Percentiles rank a stretch among this genome's conserved stretches.
phyloP scores from a whole-genome alignment of 1,140 invertebrate genomes.

The Chironomus striatipennis region DNA sequence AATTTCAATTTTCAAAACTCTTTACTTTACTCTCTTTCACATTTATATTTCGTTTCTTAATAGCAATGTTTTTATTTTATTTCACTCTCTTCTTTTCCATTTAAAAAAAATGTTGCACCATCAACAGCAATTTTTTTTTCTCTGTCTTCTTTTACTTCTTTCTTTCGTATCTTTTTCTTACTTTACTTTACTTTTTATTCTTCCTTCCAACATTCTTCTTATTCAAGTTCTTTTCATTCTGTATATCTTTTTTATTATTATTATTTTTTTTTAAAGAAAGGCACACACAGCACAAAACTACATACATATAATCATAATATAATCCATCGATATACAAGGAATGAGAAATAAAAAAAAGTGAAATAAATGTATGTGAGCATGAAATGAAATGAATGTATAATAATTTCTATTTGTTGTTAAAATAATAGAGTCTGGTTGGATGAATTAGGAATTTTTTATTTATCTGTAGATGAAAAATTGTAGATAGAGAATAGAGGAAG shows the following conservation, averaged over 20 bases:
- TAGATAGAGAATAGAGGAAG: too few relatives aligned
- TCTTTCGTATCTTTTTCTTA: neutral
- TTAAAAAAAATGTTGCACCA: neutral
- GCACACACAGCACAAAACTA: neutral
- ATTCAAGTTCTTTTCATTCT: neutral
- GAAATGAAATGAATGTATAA: too few relatives aligned
- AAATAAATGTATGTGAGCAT: neutral
- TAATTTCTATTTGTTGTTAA: too few relatives aligned
- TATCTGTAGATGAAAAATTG: too few relatives aligned
- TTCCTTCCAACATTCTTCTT: neutral
- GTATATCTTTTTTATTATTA: neutral
- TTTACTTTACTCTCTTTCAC: too few relatives aligned
- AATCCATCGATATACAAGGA: neutral
- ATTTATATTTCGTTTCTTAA: too few relatives aligned
- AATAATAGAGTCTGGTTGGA: too few relatives aligned
- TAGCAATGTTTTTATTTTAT: too few relatives aligned
- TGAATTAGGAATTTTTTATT: too few relatives aligned
- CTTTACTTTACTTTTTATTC: neutral
- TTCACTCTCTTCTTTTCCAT: too few relatives aligned
- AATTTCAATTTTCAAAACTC: neutral
- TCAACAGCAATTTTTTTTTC: slow-evolving; percentile 9
- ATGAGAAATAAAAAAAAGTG: neutral
- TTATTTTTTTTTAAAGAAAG: neutral
- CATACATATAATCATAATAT: neutral
- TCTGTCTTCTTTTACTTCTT: neutral